Evolutionary conservation across 2,888 invertebrate genomes (phyloP).

Genomic region (Ctenicera cuprea): DNA sequence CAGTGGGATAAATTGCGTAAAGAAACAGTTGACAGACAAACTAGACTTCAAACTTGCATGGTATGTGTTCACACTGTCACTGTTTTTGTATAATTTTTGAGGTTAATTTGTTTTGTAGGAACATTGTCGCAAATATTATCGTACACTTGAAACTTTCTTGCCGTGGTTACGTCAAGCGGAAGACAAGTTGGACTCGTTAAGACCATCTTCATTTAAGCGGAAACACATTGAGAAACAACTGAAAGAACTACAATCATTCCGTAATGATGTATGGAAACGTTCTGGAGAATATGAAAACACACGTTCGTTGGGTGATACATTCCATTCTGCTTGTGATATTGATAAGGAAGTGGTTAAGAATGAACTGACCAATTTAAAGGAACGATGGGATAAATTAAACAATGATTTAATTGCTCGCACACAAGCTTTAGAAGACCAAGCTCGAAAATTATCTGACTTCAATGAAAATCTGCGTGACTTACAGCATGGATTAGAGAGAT

Average conservation of each 20-base stretch:
- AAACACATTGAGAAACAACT: conserved; percentile 92
- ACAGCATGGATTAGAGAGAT: conserved; percentile 89
- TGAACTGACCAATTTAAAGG: conserved; percentile 87
- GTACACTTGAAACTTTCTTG: conserved; percentile 88
- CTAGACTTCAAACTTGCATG: conserved; percentile 90
- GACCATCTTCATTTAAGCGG: conserved; percentile 87
- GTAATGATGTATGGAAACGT: conserved; percentile 95
- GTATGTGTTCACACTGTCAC: too few species aligned
- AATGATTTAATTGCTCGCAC: conserved; percentile 86
- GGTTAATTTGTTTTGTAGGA: conserved; percentile 71
- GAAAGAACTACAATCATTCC: conserved; percentile 89
- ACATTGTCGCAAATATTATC: conserved; percentile 92
- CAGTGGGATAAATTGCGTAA: conserved; percentile 95
- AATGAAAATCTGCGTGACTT: conserved; percentile 89
- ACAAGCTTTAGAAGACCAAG: conserved; percentile 88
- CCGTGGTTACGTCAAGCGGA: conserved; percentile 94
- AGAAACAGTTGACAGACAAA: conserved; percentile 90
- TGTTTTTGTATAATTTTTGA: neutral
- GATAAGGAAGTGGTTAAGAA: conserved; percentile 93
- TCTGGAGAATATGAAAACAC: conserved; percentile 95
- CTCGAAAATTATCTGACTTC: conserved; percentile 88
- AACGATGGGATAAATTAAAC: conserved; percentile 93
- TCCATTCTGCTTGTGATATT: conserved; percentile 90
- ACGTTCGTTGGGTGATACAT: conserved; percentile 89
- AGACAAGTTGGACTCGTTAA: conserved; percentile 86